phyloP scores from a whole-genome alignment of 2,113 vertebrate genomes.

The Galeopterus variegatus region DNA sequence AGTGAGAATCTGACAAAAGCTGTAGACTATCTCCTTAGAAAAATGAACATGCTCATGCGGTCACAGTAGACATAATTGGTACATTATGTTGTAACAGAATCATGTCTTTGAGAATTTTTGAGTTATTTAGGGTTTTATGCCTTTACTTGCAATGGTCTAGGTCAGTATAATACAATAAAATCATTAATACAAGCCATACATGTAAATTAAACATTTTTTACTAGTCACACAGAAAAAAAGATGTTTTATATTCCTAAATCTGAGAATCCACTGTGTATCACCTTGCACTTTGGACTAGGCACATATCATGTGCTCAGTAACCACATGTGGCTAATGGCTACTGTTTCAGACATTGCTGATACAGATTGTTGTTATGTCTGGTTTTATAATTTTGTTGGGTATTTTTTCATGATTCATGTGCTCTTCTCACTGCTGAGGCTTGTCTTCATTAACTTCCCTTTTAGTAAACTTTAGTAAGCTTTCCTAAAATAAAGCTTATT shows the following conservation, averaged over 20 bases:
- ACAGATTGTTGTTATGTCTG: not conserved
- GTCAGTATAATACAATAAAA: not conserved
- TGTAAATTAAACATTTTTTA: conserved; percentile 58
- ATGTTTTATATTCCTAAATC: not conserved
- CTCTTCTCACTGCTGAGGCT: not conserved
- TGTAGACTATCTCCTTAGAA: not conserved
- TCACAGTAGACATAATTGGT: not conserved
- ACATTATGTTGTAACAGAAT: not conserved
- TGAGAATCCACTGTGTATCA: not conserved
- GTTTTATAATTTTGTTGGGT: conserved; percentile 15
- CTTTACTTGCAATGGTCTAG: not conserved
- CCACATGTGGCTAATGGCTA: not conserved
- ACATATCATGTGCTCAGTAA: not conserved
- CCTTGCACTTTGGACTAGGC: not conserved
- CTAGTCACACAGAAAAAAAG: not conserved
- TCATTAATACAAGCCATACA: not conserved
- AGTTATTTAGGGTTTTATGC: conserved; percentile 35
- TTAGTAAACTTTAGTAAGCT: conserved; percentile 19
- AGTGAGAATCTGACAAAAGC: conserved; percentile 29
- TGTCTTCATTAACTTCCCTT: conserved; percentile 45
- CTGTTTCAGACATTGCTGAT: not conserved
- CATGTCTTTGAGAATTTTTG: conserved; percentile 39
- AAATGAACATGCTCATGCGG: not conserved
- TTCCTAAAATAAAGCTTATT: conserved; percentile 52
- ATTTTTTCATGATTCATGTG: conserved; percentile 39